phyloP scores from a whole-genome alignment of 2,113 vertebrate genomes.

The Rhinoptilus africanus region DNA sequence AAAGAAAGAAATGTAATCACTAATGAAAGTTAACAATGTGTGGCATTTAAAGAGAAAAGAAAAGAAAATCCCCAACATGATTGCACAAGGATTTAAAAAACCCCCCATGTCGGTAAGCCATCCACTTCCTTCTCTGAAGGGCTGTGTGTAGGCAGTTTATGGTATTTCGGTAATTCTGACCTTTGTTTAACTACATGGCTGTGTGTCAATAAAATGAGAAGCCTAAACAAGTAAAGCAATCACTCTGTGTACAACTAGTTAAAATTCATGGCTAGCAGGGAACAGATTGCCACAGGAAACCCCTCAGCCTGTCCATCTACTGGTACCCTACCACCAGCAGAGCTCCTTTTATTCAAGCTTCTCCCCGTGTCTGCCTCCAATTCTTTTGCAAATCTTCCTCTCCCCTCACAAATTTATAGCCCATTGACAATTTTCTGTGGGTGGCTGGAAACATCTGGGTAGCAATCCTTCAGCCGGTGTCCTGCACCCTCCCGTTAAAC shows the following conservation, averaged over 20 bases:
- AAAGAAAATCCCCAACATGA: background rate
- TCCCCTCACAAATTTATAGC: constrained; percentile 63
- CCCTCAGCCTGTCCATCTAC: background rate
- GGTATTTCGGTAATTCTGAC: background rate
- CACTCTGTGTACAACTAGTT: background rate
- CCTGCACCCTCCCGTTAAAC: background rate
- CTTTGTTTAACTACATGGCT: background rate
- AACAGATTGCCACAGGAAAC: constrained; percentile 47
- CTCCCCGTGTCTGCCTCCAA: constrained; percentile 22
- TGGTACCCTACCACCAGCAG: constrained; percentile 48
- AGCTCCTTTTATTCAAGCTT: constrained; percentile 46
- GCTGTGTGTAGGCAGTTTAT: background rate
- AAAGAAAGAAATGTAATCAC: background rate
- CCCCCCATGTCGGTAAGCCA: background rate
- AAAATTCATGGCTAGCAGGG: constrained; percentile 55
- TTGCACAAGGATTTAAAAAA: background rate
- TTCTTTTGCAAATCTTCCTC: constrained; percentile 71
- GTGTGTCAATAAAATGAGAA: background rate
- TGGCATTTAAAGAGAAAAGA: background rate
- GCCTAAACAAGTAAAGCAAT: constrained; percentile 22
- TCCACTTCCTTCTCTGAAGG: background rate
- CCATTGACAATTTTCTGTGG: constrained; percentile 59
- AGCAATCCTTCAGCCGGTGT: constrained; percentile 21
- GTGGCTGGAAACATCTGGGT: constrained; percentile 67
- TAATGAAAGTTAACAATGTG: background rate